A percentile compares a stretch with the other conserved stretches of the same genome.
phyloP scores from a whole-genome alignment of 2,888 invertebrate species.

The Synergus japonicus region DNA sequence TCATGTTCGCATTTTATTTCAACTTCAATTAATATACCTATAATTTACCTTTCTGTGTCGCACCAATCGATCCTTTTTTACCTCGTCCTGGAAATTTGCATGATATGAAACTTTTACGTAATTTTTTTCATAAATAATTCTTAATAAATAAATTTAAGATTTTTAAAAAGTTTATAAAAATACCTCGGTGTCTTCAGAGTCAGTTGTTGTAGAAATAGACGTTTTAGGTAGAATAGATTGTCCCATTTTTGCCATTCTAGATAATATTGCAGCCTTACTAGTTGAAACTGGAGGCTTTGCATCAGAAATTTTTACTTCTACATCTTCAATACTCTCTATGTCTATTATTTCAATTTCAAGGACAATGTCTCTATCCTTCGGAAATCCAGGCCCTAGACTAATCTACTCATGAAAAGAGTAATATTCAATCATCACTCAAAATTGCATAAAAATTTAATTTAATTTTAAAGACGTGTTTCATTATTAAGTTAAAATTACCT shows the following conservation, averaged over 20 bases:
- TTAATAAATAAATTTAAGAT: background rate
- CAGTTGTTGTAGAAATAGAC: constrained; percentile 71
- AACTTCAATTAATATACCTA: background rate
- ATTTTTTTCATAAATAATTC: background rate
- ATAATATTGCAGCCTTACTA: constrained; percentile 78
- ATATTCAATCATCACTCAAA: background rate
- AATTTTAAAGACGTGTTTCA: constrained; percentile 23
- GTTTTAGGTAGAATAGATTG: constrained; percentile 78
- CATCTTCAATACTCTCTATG: constrained; percentile 53
- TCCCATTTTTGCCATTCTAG: constrained; percentile 81
- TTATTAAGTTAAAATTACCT: constrained; percentile 57
- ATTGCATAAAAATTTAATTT: background rate
- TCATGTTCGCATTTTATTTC: background rate
- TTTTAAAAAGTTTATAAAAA: constrained; percentile 6
- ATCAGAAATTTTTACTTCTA: constrained; percentile 42
- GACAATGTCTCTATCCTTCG: constrained; percentile 67
- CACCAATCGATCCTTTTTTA: constrained; percentile 48
- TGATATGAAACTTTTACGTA: background rate
- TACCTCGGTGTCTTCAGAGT: constrained; percentile 78
- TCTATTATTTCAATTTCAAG: constrained; percentile 68
- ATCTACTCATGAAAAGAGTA: constrained; percentile 57
- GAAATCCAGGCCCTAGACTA: constrained; percentile 72
- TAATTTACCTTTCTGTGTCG: constrained; percentile 57
- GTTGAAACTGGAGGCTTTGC: constrained; percentile 44
- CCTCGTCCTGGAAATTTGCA: constrained; percentile 58